Percentiles rank a stretch among this genome's conserved stretches.
These are phyloP conservation scores for Nycteola revayana DNA, from an alignment of 2,888 invertebrate species.

Conservation along the genomic window DNA sequence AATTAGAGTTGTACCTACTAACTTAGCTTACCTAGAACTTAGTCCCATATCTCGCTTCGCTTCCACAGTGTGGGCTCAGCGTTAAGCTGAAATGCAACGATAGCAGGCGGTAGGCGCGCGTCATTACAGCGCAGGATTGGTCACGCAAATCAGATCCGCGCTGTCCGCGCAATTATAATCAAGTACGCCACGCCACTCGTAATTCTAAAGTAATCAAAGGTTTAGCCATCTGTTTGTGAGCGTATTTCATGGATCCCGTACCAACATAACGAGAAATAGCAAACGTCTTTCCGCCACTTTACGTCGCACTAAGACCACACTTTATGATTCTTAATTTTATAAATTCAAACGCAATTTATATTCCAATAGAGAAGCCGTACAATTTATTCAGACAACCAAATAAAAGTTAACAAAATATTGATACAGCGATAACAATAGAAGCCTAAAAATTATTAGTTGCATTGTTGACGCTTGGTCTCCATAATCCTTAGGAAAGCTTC, in stretches of 20 bases:
- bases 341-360: constrained; percentile 34
- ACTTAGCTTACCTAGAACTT: too few relatives aligned
- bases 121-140: constrained; percentile 73
- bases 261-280: constrained; percentile 35
- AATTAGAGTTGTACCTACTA: too few relatives aligned
- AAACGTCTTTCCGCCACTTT: constrained; percentile 34
- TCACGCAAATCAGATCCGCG: constrained; percentile 76
- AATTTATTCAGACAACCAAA: constrained; percentile 38
- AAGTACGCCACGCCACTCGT: constrained; percentile 68
- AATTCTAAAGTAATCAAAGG: constrained; percentile 79
- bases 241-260: constrained; percentile 34
- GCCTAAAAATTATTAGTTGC: constrained; percentile 52
- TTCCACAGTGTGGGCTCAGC: constrained; percentile 14
- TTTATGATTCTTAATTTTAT: constrained; percentile 33
- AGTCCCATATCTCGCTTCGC: constrained; percentile 13
- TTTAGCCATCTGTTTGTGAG: constrained; percentile 63
- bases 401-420: constrained; percentile 44
- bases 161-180: constrained; percentile 81
- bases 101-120: constrained; percentile 59
- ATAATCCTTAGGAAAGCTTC: constrained; percentile 78
- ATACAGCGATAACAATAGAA: constrained; percentile 40
- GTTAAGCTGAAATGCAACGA: constrained; percentile 36
- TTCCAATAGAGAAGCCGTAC: constrained; percentile 25
- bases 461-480: constrained; percentile 76
- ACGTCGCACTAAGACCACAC: constrained; percentile 34